Evolutionary conservation across 2,113 vertebrate genomes (phyloP), one percentile per base, ranked within the genome.

Genomic region (Scomber colias): DNA sequence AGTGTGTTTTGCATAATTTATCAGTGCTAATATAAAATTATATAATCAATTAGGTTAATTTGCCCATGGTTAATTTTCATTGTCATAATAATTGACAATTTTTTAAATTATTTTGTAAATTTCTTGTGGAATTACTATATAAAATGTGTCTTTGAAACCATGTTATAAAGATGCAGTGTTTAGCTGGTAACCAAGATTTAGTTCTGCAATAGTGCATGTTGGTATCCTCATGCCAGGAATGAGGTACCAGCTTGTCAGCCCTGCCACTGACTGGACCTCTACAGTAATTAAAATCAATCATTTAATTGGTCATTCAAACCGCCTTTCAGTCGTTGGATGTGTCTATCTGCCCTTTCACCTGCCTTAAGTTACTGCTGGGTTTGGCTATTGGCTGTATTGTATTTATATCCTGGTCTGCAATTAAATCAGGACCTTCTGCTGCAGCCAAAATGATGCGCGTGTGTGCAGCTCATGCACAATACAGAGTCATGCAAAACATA

Each of bases 321-420:
- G 6, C 9, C 35, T 40, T 2, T 31, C 15, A 40, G 31, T 71
- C 12, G 45, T 68, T 19, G 16, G 6, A n/a, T n/a, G 16, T 76
- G 27, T 31, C 40, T 24, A 11, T 75, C 65, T 21, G 30, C 45
- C 44, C 55, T 5, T 71, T 87, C 16, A 71, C 5, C 31, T 62
- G 21, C 15, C 46, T 60, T 14, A 27, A 4, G 21, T 51, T 12
- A 54, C 60, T 49, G 54, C 9, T 40, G 35, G 35, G 35, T 7
- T 40, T 40, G 35, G 35, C 35, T 7, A 40, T 40, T 9, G 35
- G 9, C 17, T 71, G 31, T 10, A 68, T 15, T 64, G 0, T 1
- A 15, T 19, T 56, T n/a, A 50, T 6, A 67, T 0, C 21, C 0
- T 16, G 44, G 5, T 46, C 17, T 72, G 50, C 50, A 10, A 19